Conservation (phyloP, 2,888 invertebrate genomes). For the Pyrgus malvae region DNA sequence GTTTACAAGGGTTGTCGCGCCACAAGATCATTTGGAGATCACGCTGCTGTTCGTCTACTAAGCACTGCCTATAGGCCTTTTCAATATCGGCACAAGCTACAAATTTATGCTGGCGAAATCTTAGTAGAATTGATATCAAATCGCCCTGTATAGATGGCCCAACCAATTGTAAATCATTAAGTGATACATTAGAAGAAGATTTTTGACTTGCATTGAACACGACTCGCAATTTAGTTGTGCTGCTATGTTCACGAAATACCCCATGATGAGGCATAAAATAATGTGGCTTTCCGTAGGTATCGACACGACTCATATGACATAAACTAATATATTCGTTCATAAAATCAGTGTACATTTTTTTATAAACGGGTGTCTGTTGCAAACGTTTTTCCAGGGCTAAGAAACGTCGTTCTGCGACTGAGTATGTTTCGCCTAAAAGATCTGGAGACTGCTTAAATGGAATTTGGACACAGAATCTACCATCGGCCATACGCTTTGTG, state of each 20-base stretch:
- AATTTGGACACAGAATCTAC: not conserved
- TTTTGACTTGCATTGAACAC: slow-evolving; percentile 11
- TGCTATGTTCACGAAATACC: not conserved
- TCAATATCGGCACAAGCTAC: slow-evolving; percentile 36
- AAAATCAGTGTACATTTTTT: slow-evolving; percentile 1
- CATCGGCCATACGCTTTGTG: not conserved
- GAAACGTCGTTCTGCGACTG: slow-evolving; percentile 1
- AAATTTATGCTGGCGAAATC: slow-evolving; percentile 33
- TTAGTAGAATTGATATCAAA: slow-evolving; percentile 30
- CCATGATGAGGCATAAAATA: not conserved
- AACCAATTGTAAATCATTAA: slow-evolving; percentile 34
- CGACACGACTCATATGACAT: slow-evolving; percentile 5
- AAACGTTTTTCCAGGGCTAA: not conserved
- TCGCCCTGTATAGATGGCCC: slow-evolving; percentile 30
- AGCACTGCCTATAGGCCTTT: slow-evolving; percentile 37
- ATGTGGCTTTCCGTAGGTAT: not conserved
- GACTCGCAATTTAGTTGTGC: not conserved
- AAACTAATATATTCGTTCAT: slow-evolving; percentile 1
- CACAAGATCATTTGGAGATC: slow-evolving; percentile 26
- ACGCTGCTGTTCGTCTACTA: slow-evolving; percentile 23
- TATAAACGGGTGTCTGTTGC: not conserved
- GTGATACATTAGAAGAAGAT: not conserved
- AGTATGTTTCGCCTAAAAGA: slow-evolving; percentile 3
- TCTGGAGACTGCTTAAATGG: slow-evolving; percentile 3
- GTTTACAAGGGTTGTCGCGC: slow-evolving; percentile 30